Evolutionary conservation across 2,113 vertebrate species (phyloP).

Genomic region (Pterocles burchelli): DNA sequence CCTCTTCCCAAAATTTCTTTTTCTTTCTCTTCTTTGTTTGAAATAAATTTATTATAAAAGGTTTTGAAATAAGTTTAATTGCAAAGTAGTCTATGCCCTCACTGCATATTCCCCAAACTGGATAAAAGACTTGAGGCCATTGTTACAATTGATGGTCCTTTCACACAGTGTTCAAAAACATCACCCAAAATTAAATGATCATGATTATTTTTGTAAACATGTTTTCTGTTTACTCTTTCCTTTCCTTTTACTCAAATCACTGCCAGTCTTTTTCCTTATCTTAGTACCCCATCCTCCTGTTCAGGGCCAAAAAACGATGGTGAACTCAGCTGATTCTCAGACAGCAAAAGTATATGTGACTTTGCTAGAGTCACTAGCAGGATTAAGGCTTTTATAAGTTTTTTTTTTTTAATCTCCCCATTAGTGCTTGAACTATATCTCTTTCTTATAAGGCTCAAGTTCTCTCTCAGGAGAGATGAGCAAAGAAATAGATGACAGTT

Average conservation of each 20-base stretch:
- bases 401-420: background rate
- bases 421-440: conserved; percentile 21
- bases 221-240: background rate
- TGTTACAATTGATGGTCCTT: background rate
- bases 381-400: background rate
- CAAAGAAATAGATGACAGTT: conserved; percentile 33
- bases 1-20: background rate
- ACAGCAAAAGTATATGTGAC: background rate
- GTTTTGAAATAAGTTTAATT: background rate
- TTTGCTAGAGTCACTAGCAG: background rate
- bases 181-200: background rate
- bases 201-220: background rate
- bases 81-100: background rate
- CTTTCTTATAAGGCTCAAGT: conserved; percentile 23
- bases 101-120: background rate
- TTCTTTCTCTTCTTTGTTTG: background rate
- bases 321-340: background rate
- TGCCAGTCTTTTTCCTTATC: background rate
- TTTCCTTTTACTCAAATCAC: background rate
- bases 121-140: background rate
- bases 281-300: background rate
- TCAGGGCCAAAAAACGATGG: background rate
- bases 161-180: background rate
- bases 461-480: background rate
- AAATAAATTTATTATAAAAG: background rate